These are phyloP conservation scores for Caenorhabditis sp. DNA, from an alignment of 2,888 invertebrate species.

Conservation along the genomic window DNA sequence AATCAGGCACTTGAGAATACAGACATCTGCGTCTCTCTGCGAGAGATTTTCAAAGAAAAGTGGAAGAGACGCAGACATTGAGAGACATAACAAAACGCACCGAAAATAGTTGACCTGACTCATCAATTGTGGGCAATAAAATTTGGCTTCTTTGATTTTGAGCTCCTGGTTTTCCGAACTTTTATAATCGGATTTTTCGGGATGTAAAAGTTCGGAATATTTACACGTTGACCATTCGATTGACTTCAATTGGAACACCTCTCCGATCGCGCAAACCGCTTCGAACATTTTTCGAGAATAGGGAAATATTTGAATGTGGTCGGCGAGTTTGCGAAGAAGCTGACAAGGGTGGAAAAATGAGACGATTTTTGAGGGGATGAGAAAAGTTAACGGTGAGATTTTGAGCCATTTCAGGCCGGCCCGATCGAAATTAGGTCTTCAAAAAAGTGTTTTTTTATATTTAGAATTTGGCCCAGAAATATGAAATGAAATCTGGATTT, in stretches of 20 bases:
- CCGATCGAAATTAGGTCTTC: too few species aligned
- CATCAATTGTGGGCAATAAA: slow-evolving; percentile 23
- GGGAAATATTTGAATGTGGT: background rate
- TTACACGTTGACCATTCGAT: slow-evolving; percentile 25
- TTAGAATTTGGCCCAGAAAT: too few species aligned
- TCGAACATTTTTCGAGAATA: slow-evolving; percentile 36
- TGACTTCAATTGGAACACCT: slow-evolving; percentile 35
- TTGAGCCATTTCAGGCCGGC: background rate
- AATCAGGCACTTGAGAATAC: background rate
- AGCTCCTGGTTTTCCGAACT: slow-evolving; percentile 5
- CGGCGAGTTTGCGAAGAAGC: background rate
- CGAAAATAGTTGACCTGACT: slow-evolving; percentile 25
- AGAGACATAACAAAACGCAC: background rate
- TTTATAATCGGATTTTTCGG: slow-evolving; percentile 14
- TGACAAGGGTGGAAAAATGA: background rate
- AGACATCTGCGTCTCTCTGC: background rate
- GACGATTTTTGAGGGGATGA: too few species aligned
- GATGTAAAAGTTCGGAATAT: slow-evolving; percentile 7
- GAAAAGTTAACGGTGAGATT: background rate
- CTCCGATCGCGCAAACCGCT: slow-evolving; percentile 36
- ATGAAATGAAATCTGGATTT: too few species aligned
- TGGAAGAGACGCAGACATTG: background rate
- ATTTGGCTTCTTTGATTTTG: slow-evolving; percentile 3
- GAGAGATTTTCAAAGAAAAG: background rate
- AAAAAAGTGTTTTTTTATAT: too few species aligned